Base-by-base conservation (phyloP, 2,888 invertebrate species). In the Cactoblastis cactorum region DNA sequence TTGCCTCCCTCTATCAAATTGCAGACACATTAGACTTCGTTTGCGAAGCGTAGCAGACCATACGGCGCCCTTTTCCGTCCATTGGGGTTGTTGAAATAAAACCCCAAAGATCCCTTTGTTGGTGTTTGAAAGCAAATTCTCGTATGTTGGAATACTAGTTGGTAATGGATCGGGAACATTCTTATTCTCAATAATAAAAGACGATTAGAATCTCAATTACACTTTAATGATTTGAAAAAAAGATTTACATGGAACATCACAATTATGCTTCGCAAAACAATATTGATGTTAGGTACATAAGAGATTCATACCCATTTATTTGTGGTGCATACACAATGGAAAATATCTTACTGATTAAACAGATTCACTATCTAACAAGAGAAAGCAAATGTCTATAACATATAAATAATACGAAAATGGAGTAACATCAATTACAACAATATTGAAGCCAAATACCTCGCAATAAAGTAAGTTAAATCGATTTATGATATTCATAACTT, bases 241-340 rank as follows among this genome's bases (percentile, higher is more conserved):
- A 80, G 81, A 84, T 85, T 83, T 85, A 89, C 82, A 85, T 80
- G 76, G 83, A 88, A 88, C 89, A 90, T 90, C 90, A 90, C 89
- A 90, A 86, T 87, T 85, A 90, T 89, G 89, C 90, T 89, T 89
- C 80, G 86, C 85, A 84, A 90, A 83, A 81, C 71, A 81, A 84
- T 80, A 67, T 79, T 72, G 79, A 80, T 78, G 80, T 79, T 67
- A 69, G 67, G 14, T 37, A n/a, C n/a, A n/a, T 17, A 8, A 56
- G 74, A 80, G 78, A 80, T 81, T 77, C 77, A 67, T 65, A 61
- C 54, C 61, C 63, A 60, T 63, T 56, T 61, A 61, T 61, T 59
- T 56, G 52, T 58, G 54, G 52, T 54, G 58, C 61, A 59, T 57
- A 63, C 61, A 72, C 67, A 74, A 75, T 71, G 71, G 61, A 71